Conservation (phyloP, 2,797 vertebrate genomes). For the Huso huso region DNA sequence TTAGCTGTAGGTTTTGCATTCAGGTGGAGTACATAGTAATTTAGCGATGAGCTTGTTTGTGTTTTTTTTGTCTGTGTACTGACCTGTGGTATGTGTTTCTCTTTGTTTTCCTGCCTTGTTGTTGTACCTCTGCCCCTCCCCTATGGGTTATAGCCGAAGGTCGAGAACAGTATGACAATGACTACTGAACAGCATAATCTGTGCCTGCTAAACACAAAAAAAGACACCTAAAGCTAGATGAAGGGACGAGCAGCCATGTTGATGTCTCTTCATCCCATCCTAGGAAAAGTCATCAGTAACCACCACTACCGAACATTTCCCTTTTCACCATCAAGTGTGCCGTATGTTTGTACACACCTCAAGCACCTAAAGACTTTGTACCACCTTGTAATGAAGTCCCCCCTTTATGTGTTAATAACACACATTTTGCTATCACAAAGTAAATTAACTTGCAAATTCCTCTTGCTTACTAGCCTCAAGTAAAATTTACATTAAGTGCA, state of each 20-base stretch:
- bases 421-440: not conserved
- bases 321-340: conserved; percentile 8
- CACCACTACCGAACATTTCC: conserved; percentile 18
- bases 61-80: conserved; percentile 17
- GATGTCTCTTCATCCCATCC: conserved; percentile 17
- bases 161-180: conserved; percentile 69
- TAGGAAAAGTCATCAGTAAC: conserved; percentile 24
- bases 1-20: conserved; percentile 10
- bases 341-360: conserved; percentile 11
- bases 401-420: not conserved
- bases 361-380: not conserved
- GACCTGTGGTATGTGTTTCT: conserved; percentile 32
- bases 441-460: not conserved
- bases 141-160: conserved; percentile 40
- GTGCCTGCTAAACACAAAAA: conserved; percentile 24
- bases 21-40: conserved; percentile 23
- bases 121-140: conserved; percentile 15
- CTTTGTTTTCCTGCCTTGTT: conserved; percentile 26
- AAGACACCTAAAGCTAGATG: conserved; percentile 7
- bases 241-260: conserved; percentile 10
- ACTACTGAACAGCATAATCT: conserved; percentile 61
- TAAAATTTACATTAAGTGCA: not conserved
- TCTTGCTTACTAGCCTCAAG: not conserved
- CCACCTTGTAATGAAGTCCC: not conserved
- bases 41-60: conserved; percentile 30